Percentiles rank a stretch among this genome's conserved stretches.
Evolutionary conservation across 2,888 invertebrate species (phyloP).

Genomic region (Latrodectus hesperus): DNA sequence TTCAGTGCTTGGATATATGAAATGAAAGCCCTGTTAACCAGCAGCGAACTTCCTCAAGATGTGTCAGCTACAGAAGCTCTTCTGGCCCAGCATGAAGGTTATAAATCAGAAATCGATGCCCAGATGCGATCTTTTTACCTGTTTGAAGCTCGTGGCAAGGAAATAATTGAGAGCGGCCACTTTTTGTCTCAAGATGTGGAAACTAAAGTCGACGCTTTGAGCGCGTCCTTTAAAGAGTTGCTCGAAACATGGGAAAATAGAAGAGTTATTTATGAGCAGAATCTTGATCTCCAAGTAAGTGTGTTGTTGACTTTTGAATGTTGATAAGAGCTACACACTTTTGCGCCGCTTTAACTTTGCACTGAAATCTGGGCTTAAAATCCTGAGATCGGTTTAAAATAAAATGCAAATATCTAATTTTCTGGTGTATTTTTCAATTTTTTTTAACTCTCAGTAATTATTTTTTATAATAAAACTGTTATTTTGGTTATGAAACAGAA

Average conservation of each 20-base stretch:
- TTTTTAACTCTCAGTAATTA: too few species aligned
- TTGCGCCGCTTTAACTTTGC: too few species aligned
- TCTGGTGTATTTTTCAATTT: too few species aligned
- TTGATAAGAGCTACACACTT: neutral
- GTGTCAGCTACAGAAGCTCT: constrained; percentile 91
- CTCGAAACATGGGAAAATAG: constrained; percentile 84
- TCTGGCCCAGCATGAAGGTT: constrained; percentile 88
- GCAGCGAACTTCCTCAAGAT: constrained; percentile 90
- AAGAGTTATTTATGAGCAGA: constrained; percentile 88
- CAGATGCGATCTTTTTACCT: constrained; percentile 86
- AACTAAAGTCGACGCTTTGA: constrained; percentile 85
- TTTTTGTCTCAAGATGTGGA: constrained; percentile 89
- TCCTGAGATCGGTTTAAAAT: too few species aligned
- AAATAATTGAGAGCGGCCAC: constrained; percentile 86
- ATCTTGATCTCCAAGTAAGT: constrained; percentile 87
- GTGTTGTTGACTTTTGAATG: neutral
- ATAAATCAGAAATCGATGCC: constrained; percentile 89
- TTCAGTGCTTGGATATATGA: constrained; percentile 94
- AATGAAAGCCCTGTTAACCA: constrained; percentile 93
- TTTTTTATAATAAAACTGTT: too few species aligned
- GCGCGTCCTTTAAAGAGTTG: constrained; percentile 77
- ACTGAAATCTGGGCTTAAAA: too few species aligned
- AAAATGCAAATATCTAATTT: too few species aligned
- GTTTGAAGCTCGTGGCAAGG: constrained; percentile 85
- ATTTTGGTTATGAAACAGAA: too few species aligned